Evolutionary conservation across 2,113 vertebrate species (phyloP).

Genomic region (Athene noctua): DNA sequence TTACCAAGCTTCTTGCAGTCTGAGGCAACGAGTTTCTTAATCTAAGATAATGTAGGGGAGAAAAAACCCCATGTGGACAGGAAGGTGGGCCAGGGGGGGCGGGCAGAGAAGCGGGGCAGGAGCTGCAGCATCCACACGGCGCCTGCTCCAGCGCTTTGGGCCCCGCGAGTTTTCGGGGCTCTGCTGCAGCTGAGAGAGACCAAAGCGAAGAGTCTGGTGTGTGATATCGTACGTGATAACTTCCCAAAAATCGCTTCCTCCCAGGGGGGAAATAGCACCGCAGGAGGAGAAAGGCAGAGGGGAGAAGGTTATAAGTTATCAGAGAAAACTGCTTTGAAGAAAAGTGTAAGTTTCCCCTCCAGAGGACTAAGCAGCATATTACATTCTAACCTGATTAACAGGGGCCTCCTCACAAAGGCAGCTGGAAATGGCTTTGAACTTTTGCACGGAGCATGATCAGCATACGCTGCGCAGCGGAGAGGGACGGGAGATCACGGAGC

Average conservation of each 20-base stretch:
- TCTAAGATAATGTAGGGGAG: too few species aligned
- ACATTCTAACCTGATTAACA: constrained; percentile 71
- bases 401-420: constrained; percentile 68
- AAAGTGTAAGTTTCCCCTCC: constrained; percentile 61
- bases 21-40: not conserved
- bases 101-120: not conserved
- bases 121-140: not conserved
- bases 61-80: rapidly evolving
- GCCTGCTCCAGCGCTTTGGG: not conserved
- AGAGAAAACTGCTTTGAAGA: constrained; percentile 74
- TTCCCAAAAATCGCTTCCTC: not conserved
- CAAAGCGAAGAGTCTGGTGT: not conserved
- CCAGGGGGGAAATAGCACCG: not conserved
- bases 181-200: not conserved
- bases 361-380: constrained; percentile 63
- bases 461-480: not conserved
- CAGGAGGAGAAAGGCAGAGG: not conserved
- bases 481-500: not conserved
- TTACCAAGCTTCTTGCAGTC: not conserved
- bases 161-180: not conserved
- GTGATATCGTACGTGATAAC: not conserved
- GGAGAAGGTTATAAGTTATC: constrained; percentile 31
- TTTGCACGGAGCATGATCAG: constrained; percentile 55
- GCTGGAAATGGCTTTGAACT: constrained; percentile 76
- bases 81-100: rapidly evolving